Conservation (phyloP, 2,888 invertebrate genomes). For the Lobophora halterata region DNA sequence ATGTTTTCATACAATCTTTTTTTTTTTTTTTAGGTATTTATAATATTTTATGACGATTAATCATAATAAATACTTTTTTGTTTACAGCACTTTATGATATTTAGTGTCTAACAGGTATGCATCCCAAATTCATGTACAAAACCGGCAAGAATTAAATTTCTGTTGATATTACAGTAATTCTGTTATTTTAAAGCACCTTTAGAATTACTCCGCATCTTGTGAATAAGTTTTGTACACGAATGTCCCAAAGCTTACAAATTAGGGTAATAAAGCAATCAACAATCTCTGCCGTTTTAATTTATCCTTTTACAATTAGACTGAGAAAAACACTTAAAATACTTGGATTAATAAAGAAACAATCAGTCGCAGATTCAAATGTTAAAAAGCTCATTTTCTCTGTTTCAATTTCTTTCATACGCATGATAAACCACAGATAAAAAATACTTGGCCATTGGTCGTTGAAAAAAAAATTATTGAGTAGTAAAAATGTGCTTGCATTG, state of each 20-base stretch:
- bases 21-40: no score
- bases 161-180: constrained; percentile 20
- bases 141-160: constrained; percentile 14
- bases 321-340: constrained; percentile 36
- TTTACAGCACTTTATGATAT: background rate
- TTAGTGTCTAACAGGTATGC: background rate
- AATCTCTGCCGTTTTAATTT: constrained; percentile 13
- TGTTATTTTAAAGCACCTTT: constrained; percentile 21
- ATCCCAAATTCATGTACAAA: constrained; percentile 8
- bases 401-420: constrained; percentile 17
- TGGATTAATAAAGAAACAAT: constrained; percentile 43
- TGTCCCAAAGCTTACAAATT: constrained; percentile 17
- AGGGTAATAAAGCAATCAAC: constrained; percentile 35
- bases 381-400: constrained; percentile 47
- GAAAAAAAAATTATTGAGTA: no score
- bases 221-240: constrained; percentile 16
- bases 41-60: no score
- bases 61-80: no score
- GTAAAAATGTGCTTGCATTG: no score
- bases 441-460: no score
- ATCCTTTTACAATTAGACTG: constrained; percentile 29
- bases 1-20: no score
- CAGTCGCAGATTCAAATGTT: constrained; percentile 52
- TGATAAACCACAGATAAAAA: background rate
- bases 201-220: background rate